Conservation (phyloP, 1,140 invertebrate genomes). For the Hyphantria cunea region DNA sequence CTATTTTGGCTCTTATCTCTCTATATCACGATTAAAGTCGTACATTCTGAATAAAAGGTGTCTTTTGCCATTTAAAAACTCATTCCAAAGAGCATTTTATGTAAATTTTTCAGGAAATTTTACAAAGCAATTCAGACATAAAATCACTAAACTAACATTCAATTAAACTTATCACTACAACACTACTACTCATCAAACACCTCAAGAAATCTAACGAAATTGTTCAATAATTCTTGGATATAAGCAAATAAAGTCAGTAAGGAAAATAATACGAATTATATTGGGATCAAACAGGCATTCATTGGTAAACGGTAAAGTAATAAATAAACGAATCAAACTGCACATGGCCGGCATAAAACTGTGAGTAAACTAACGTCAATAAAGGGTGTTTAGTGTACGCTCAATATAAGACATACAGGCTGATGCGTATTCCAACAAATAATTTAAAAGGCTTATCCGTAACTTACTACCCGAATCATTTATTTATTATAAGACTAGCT, state of each 20-base stretch:
- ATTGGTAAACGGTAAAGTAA: slow-evolving; percentile 31
- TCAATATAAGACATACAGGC: slow-evolving; percentile 18
- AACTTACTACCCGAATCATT: too few species aligned
- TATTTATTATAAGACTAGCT: too few species aligned
- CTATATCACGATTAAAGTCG: too few species aligned
- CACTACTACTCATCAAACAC: slow-evolving; percentile 4
- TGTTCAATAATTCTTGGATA: slow-evolving; percentile 4
- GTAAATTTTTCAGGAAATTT: too few species aligned
- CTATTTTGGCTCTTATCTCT: too few species aligned
- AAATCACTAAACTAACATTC: too few species aligned
- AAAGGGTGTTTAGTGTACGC: slow-evolving; percentile 31
- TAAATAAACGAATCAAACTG: slow-evolving; percentile 37
- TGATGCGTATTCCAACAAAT: background rate
- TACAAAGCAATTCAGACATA: too few species aligned
- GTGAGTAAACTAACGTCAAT: slow-evolving; percentile 27
- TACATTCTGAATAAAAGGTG: too few species aligned
- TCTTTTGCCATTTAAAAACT: too few species aligned
- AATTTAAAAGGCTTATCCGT: too few species aligned
- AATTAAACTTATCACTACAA: background rate
- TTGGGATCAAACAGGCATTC: slow-evolving; percentile 30
- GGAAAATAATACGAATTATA: slow-evolving; percentile 27
- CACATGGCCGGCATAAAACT: slow-evolving; percentile 35
- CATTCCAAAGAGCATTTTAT: too few species aligned
- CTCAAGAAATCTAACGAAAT: too few species aligned
- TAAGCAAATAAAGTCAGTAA: slow-evolving; percentile 24